Evolutionary conservation across 2,888 invertebrate genomes (phyloP), one percentile per base, ranked within the genome.

Genomic region (Trichacis sp.): DNA sequence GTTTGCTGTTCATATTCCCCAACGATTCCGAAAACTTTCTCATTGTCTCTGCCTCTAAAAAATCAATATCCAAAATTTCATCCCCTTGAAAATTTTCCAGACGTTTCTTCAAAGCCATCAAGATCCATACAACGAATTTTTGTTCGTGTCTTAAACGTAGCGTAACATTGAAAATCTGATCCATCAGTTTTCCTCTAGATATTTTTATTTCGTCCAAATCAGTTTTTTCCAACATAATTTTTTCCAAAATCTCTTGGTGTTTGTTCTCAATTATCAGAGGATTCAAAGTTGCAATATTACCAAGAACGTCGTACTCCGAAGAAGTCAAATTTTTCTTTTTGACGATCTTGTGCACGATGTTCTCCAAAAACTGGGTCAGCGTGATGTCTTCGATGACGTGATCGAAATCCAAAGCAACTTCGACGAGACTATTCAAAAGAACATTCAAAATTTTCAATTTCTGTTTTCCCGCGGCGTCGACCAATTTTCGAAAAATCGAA

Each of bases 191-290:
- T 4, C 48, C 52, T 33, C 70, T 73, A 4, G 69, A 70, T 4
- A 53, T 20, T 38, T 72, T 40, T 18, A 73, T 73, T 14, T 57
- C 33, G 14, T 71, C 50, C 11, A 42, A 20, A 20, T 50, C 38
- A 52, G 63, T 71, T 48, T 63, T 52, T 53, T 62, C 59, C n/a
- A 73, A 33, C 20, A 81, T 58, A 47, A 77, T 60, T 66, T 65
- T 76, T 48, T 58, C 67, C 1, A 82, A 58, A 38, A 82, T 73
- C n/a, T 45, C 56, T 30, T 75, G 69, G 14, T 74, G 69, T 36
- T 73, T 75, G 12, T 63, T 73, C 56, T 82, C 81, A 20, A 81
- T 62, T 17, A 82, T 66, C 1, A 80, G 49, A 49, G 82, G 80
- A 76, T 83, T 83, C 1, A 80, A 68, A 52, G 68, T 59, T 3